These are phyloP conservation scores for Calonectris borealis DNA, from an alignment of 2,113 vertebrate species.

Conservation along the genomic window DNA sequence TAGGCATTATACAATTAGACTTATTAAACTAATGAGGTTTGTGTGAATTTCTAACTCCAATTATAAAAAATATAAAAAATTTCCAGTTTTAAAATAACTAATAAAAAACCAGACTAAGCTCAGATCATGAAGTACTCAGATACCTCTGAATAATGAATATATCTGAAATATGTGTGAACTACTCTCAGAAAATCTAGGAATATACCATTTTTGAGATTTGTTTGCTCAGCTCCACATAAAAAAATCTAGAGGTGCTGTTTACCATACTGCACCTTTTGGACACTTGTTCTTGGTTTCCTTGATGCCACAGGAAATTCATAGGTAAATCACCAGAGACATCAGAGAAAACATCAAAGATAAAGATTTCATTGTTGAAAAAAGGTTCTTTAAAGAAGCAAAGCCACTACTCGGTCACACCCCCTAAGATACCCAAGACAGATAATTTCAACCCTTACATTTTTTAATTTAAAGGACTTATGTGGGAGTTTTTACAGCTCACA, in stretches of 20 bases:
- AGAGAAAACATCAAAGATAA: not conserved
- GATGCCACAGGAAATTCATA: not conserved
- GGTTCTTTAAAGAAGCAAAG: not conserved
- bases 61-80: not conserved
- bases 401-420: not conserved
- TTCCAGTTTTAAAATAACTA: not conserved
- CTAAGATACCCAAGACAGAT: not conserved
- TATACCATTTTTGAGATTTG: not conserved
- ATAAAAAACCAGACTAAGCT: not conserved
- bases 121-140: not conserved
- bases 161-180: not conserved
- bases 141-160: not conserved
- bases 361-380: not conserved
- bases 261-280: not conserved
- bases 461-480: not conserved
- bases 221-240: not conserved
- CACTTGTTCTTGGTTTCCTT: not conserved
- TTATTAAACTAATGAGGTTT: not conserved
- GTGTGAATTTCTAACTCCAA: not conserved
- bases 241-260: not conserved
- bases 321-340: not conserved
- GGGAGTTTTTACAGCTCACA: not conserved
- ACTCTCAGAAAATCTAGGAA: not conserved
- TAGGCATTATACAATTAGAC: not conserved
- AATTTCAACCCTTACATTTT: not conserved